These are phyloP conservation scores for Protonibea diacanthus DNA, from an alignment of 2,797 vertebrate species.

Conservation along the genomic window DNA sequence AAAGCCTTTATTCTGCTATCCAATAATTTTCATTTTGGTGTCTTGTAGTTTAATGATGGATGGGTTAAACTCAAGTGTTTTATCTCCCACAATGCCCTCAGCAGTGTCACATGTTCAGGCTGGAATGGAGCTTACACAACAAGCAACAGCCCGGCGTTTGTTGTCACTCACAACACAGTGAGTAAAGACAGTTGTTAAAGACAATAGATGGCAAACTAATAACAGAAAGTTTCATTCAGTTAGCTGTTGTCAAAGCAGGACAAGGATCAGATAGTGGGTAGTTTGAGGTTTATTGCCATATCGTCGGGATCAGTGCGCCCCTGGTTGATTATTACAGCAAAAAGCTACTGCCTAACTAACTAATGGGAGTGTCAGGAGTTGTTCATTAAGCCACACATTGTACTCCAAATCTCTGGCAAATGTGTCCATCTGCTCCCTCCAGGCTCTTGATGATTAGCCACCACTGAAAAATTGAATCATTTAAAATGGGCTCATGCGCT, in stretches of 20 bases:
- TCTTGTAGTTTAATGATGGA: not conserved
- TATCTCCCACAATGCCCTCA: conserved; percentile 32
- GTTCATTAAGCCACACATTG: conserved; percentile 60
- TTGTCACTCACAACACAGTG: conserved; percentile 70
- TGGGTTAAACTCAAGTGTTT: conserved; percentile 15
- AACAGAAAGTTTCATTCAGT: not conserved
- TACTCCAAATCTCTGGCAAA: conserved; percentile 1
- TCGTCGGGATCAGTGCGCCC: not conserved
- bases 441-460: not conserved
- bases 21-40: not conserved
- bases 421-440: not conserved
- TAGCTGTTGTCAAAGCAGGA: conserved; percentile 28
- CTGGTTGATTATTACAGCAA: conserved; percentile 71
- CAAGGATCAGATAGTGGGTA: not conserved
- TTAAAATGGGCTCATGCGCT: not conserved
- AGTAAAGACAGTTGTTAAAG: conserved; percentile 3
- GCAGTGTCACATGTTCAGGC: conserved; percentile 30
- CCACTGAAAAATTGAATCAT: not conserved
- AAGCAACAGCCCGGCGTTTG: conserved; percentile 63
- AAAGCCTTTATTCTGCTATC: not conserved
- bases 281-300: conserved; percentile 45
- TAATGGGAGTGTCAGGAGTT: conserved; percentile 62
- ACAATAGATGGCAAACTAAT: not conserved
- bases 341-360: conserved; percentile 41
- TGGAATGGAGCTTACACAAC: conserved; percentile 61